These are phyloP conservation scores for Psophia crepitans DNA, from an alignment of 2,113 vertebrate species.

Conservation along the genomic window DNA sequence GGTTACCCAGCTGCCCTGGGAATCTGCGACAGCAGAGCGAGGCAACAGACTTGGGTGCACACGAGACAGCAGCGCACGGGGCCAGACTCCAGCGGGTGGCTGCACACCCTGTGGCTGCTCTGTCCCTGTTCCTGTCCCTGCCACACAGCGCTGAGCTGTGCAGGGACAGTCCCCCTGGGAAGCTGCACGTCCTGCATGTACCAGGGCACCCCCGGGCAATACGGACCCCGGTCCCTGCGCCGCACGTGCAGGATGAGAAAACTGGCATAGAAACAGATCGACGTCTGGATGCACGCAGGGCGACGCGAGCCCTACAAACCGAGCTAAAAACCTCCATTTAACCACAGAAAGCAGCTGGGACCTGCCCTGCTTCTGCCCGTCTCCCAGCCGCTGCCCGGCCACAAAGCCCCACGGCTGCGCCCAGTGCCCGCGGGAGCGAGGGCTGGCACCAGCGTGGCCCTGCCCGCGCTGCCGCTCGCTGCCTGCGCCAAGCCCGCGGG, in stretches of 20 bases:
- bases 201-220: background rate
- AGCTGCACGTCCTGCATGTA: background rate
- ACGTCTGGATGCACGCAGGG: background rate
- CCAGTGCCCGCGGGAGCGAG: background rate
- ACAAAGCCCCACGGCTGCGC: background rate
- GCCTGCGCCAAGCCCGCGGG: background rate
- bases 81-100: background rate
- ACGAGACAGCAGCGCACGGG: background rate
- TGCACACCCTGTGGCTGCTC: background rate
- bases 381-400: background rate
- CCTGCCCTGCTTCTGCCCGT: background rate
- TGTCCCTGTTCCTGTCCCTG: accelerated
- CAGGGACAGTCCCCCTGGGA: background rate
- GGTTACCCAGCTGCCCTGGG: background rate
- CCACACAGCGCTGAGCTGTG: accelerated
- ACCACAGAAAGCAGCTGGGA: slow-evolving; percentile 37
- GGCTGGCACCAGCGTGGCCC: background rate
- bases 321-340: slow-evolving; percentile 30
- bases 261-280: background rate
- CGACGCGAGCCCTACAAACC: background rate
- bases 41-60: background rate
- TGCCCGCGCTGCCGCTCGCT: background rate
- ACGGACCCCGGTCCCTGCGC: background rate
- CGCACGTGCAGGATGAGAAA: background rate
- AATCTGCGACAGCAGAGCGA: background rate